Percentiles rank a stretch among this genome's conserved stretches.
Conservation (phyloP, 2,113 vertebrate genomes). For the Corapipo altera region DNA sequence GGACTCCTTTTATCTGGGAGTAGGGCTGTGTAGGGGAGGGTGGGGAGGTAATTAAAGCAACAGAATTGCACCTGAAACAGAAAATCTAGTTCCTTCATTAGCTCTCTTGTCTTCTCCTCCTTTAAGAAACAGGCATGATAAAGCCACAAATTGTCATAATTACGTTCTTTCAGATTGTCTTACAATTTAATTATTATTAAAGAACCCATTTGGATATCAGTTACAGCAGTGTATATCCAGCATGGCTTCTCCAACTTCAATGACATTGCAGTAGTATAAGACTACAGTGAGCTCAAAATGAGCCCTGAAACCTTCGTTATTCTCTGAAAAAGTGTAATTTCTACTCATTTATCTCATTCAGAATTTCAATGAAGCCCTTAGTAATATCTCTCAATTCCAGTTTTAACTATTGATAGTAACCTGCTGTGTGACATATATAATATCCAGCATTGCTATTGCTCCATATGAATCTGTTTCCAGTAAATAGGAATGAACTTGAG, state of each 20-base stretch:
- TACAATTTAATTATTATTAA: constrained; percentile 20
- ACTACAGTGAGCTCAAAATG: background rate
- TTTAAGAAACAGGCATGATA: background rate
- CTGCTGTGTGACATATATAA: background rate
- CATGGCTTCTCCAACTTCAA: background rate
- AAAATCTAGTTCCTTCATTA: background rate
- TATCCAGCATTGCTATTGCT: background rate
- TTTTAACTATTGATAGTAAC: constrained; percentile 8
- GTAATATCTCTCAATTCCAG: constrained; percentile 4
- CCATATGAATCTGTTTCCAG: background rate
- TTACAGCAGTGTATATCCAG: background rate
- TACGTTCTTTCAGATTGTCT: background rate
- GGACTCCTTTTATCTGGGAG: background rate
- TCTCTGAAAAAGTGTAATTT: background rate
- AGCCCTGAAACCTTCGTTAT: background rate
- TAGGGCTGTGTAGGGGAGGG: background rate
- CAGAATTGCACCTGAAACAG: background rate
- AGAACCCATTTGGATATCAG: background rate
- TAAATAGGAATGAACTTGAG: background rate
- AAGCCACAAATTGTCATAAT: background rate
- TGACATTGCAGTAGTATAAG: background rate
- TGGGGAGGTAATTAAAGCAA: background rate
- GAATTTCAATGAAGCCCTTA: constrained; percentile 27
- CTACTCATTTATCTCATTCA: background rate
- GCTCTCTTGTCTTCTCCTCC: background rate